Evolutionary conservation across 2,113 vertebrate species (phyloP).

Genomic region (Cochlearius cochlearius): DNA sequence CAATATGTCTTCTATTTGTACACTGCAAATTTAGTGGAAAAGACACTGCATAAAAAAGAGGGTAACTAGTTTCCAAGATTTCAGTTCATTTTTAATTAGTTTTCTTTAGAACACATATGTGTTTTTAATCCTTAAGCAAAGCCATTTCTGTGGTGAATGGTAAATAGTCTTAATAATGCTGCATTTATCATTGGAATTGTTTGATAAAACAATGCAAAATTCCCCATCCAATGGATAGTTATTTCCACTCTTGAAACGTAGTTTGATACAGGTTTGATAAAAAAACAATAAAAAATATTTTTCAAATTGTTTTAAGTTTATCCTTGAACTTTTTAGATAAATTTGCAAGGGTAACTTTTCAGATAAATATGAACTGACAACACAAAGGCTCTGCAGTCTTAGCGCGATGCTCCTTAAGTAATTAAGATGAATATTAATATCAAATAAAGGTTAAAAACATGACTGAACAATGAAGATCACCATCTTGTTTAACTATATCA

Average conservation of each 20-base stretch:
- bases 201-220: background rate
- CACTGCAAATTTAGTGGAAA: background rate
- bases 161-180: background rate
- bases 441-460: background rate
- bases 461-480: background rate
- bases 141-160: background rate
- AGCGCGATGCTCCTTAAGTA: background rate
- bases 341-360: background rate
- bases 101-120: background rate
- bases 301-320: background rate
- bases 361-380: background rate
- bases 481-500: slow-evolving; percentile 29
- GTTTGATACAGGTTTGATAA: background rate
- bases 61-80: background rate
- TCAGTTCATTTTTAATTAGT: background rate
- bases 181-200: background rate
- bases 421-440: background rate
- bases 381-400: background rate
- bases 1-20: background rate
- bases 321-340: background rate
- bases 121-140: background rate
- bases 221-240: background rate
- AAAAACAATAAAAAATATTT: background rate
- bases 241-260: background rate
- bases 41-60: background rate